Percentiles rank a stretch among this genome's conserved stretches.
These are phyloP conservation scores for Labeo calbasu DNA, from an alignment of 2,797 vertebrate species.

Conservation along the genomic window DNA sequence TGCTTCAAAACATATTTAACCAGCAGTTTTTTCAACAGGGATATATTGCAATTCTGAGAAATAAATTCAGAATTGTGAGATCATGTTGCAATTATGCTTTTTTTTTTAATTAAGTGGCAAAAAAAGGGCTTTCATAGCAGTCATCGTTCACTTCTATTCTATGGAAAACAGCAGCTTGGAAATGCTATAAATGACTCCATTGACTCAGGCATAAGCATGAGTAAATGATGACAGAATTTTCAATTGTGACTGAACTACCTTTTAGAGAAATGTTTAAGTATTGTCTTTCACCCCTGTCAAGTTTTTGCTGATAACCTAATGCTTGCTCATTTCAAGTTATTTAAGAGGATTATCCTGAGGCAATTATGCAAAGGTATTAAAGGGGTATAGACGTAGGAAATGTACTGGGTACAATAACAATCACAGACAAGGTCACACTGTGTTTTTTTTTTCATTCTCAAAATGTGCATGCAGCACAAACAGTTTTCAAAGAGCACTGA, in stretches of 20 bases:
- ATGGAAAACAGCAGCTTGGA: neutral
- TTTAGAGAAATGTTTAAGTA: neutral
- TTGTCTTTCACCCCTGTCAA: constrained; percentile 7
- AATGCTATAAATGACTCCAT: neutral
- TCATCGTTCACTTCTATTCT: neutral
- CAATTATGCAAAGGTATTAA: constrained; percentile 27
- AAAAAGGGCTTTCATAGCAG: no score
- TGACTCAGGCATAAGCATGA: neutral
- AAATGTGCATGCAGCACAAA: constrained; percentile 43
- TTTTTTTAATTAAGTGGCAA: no score
- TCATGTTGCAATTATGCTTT: no score
- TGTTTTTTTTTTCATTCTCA: constrained; percentile 21
- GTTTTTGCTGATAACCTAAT: neutral
- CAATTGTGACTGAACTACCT: neutral
- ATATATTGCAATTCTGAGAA: no score
- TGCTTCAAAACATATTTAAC: no score
- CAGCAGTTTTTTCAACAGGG: no score
- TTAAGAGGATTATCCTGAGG: constrained; percentile 37
- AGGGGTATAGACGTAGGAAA: constrained; percentile 17
- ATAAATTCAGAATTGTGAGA: no score
- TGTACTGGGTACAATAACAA: constrained; percentile 40
- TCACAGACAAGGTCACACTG: constrained; percentile 40
- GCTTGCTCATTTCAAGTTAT: constrained; percentile 20
- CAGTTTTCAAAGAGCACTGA: constrained; percentile 44
- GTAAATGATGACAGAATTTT: neutral